phyloP scores from a whole-genome alignment of 2,113 vertebrate species.

The Mugil cephalus region DNA sequence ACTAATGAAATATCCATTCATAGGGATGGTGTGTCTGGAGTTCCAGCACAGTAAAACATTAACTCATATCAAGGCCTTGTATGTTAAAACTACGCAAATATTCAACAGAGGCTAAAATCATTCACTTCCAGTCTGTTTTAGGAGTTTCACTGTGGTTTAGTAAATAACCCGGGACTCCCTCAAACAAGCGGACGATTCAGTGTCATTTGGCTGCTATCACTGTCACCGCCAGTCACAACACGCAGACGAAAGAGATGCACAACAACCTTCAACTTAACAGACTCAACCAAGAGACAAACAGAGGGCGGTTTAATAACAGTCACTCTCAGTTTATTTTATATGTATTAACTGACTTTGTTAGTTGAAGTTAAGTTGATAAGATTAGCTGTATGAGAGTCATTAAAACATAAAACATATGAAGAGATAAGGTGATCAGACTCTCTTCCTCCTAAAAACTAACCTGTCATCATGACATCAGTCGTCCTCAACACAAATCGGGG shows the following conservation, averaged over 20 bases:
- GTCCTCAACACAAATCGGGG: no score
- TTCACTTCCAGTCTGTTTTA: conserved; percentile 27
- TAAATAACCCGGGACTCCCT: conserved; percentile 53
- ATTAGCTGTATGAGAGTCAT: no score
- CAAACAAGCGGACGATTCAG: conserved; percentile 55
- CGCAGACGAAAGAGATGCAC: conserved; percentile 31
- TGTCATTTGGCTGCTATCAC: conserved; percentile 57
- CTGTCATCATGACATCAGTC: no score
- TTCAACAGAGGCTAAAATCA: conserved; percentile 28
- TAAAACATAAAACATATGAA: no score
- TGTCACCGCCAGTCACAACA: conserved; percentile 80
- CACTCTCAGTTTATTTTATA: no score
- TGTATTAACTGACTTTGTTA: not conserved
- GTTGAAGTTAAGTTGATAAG: not conserved
- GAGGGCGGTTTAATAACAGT: no score
- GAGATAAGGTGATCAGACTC: no score
- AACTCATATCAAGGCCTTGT: conserved; percentile 25
- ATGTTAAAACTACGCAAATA: conserved; percentile 49
- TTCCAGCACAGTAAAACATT: conserved; percentile 13
- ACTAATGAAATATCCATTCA: not conserved
- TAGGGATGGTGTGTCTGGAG: not conserved
- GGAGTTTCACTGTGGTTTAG: conserved; percentile 41
- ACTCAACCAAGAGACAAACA: conserved; percentile 5
- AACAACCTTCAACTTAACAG: conserved; percentile 65
- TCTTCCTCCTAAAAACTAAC: no score